phyloP scores from a whole-genome alignment of 2,113 vertebrate genomes.

The Eulemur rufifrons region DNA sequence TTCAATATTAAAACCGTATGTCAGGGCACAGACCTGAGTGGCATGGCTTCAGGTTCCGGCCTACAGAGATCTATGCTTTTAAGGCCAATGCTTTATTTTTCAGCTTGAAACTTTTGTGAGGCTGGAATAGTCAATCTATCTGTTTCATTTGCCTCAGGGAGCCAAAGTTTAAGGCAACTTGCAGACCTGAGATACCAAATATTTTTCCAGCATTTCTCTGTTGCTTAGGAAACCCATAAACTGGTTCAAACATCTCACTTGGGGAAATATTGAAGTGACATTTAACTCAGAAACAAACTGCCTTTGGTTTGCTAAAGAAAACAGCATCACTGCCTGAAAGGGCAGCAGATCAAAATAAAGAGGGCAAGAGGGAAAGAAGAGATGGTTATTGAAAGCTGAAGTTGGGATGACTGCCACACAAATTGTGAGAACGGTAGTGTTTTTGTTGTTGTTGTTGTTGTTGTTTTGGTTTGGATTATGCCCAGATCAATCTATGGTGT shows the following conservation, averaged over 20 bases:
- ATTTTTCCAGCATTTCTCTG: constrained; percentile 79
- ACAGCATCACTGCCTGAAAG: constrained; percentile 66
- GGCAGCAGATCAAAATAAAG: constrained; percentile 71
- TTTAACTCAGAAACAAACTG: constrained; percentile 76
- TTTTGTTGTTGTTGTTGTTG: not conserved
- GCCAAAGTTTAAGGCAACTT: constrained; percentile 69
- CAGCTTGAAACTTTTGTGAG: constrained; percentile 33
- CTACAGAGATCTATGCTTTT: not conserved
- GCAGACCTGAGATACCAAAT: constrained; percentile 79
- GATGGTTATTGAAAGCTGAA: constrained; percentile 9
- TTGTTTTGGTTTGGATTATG: not conserved
- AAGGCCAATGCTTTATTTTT: constrained; percentile 36
- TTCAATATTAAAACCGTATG: not conserved
- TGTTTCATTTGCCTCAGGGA: constrained; percentile 61
- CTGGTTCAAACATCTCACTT: constrained; percentile 78
- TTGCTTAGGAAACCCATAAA: constrained; percentile 81
- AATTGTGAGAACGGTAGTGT: not conserved
- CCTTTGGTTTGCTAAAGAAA: constrained; percentile 77
- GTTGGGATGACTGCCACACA: not conserved
- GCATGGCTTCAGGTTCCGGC: not conserved
- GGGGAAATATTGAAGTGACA: constrained; percentile 79
- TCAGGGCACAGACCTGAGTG: not conserved
- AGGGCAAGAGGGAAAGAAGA: constrained; percentile 50
- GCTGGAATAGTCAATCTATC: constrained; percentile 54
- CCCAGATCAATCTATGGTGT: not conserved